Evolutionary conservation across 2,888 invertebrate species (phyloP).

Genomic region (Cephus pygmeus): DNA sequence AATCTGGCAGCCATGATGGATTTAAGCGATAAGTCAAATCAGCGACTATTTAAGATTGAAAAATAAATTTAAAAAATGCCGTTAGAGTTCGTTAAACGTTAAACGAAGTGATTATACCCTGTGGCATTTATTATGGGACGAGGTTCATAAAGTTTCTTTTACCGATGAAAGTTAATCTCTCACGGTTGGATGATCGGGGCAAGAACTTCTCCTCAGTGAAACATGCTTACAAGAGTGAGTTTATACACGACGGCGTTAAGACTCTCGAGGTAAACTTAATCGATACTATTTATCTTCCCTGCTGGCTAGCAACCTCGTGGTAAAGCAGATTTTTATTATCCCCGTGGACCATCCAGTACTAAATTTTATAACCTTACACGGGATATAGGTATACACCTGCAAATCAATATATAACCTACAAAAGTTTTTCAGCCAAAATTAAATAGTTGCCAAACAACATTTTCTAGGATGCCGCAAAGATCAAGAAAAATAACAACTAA

Average conservation of each 20-base stretch:
- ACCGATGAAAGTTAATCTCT: neutral
- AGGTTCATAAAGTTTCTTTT: neutral
- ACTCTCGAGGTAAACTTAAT: neutral
- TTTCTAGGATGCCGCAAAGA: neutral
- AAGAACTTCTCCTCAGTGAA: neutral
- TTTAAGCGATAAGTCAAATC: neutral
- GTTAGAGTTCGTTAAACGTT: neutral
- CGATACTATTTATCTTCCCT: neutral
- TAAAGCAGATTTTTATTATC: neutral
- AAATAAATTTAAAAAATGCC: neutral
- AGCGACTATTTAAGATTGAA: neutral
- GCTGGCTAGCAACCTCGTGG: neutral
- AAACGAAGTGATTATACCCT: conserved; percentile 1
- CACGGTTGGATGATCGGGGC: neutral
- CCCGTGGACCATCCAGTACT: neutral
- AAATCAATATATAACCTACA: neutral
- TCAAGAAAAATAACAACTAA: too few species aligned
- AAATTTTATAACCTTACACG: neutral
- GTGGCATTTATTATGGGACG: neutral
- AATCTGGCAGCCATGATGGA: neutral
- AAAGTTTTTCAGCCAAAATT: neutral
- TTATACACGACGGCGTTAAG: neutral
- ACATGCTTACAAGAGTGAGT: neutral
- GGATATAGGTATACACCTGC: neutral
- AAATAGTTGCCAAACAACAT: neutral